Percentiles rank a stretch among this genome's conserved stretches.
phyloP scores from a whole-genome alignment of 2,888 invertebrate genomes.

The Eulithis prunata region DNA sequence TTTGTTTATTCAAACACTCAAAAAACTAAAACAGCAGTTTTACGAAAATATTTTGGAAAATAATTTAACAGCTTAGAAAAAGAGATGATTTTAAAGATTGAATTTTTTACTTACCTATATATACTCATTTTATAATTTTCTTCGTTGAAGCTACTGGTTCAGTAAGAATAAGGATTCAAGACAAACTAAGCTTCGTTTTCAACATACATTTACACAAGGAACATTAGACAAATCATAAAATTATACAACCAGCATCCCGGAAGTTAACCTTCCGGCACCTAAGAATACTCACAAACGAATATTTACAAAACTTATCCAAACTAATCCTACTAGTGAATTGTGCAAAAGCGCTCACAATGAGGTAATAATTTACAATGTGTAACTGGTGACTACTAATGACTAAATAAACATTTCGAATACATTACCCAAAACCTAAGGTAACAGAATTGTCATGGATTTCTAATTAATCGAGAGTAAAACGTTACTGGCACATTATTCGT shows the following conservation, averaged over 20 bases:
- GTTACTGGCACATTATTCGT: slow-evolving; percentile 49
- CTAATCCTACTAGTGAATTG: slow-evolving; percentile 72
- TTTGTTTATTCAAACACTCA: too few species aligned
- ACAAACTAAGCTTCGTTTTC: slow-evolving; percentile 16
- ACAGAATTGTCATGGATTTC: slow-evolving; percentile 76
- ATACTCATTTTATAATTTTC: background rate
- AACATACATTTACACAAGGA: slow-evolving; percentile 53
- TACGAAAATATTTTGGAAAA: too few species aligned
- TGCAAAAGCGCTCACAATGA: slow-evolving; percentile 82
- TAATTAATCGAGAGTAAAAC: slow-evolving; percentile 46
- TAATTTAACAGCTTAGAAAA: background rate
- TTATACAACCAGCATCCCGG: slow-evolving; percentile 45
- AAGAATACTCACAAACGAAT: slow-evolving; percentile 48
- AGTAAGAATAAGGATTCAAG: background rate
- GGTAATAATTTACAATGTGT: slow-evolving; percentile 82
- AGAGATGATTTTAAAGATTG: background rate
- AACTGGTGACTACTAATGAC: slow-evolving; percentile 83
- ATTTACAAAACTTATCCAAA: slow-evolving; percentile 62
- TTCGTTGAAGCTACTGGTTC: background rate
- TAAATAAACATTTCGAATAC: slow-evolving; percentile 65
- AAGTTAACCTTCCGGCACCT: slow-evolving; percentile 34
- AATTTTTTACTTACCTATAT: too few species aligned
- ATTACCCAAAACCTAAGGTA: slow-evolving; percentile 72
- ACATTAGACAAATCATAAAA: slow-evolving; percentile 54
- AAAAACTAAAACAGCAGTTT: too few species aligned